phyloP scores from a whole-genome alignment of 2,797 vertebrate species.

The Microctenopoma lineatum region DNA sequence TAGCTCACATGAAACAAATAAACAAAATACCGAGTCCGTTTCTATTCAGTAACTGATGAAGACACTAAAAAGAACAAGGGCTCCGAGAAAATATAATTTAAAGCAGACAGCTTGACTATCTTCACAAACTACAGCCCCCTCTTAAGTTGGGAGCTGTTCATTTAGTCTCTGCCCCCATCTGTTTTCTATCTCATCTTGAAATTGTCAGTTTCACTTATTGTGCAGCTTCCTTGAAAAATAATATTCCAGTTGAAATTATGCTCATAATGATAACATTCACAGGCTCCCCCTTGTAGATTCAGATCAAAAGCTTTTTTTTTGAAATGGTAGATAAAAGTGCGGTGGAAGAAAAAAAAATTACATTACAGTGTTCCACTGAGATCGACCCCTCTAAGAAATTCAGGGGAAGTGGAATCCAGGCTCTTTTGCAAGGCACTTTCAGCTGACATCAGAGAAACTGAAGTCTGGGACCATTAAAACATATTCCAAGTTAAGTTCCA shows the following conservation, averaged over 20 bases:
- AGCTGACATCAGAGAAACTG: conserved; percentile 69
- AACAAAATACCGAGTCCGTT: conserved; percentile 44
- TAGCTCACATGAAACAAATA: conserved; percentile 42
- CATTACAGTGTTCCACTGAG: conserved; percentile 63
- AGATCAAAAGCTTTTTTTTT: conserved; percentile 70
- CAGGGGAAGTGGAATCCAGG: conserved; percentile 46
- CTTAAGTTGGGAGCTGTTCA: conserved; percentile 65
- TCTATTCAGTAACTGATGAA: conserved; percentile 53
- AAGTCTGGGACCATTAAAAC: conserved; percentile 69
- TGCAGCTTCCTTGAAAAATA: conserved; percentile 73
- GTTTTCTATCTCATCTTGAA: conserved; percentile 69
- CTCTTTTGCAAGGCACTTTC: conserved; percentile 51
- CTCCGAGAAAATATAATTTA: conserved; percentile 65
- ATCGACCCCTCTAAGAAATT: conserved; percentile 63
- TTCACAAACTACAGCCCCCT: conserved; percentile 61
- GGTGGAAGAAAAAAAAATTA: conserved; percentile 23
- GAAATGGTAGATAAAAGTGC: conserved; percentile 72
- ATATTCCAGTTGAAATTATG: conserved; percentile 73
- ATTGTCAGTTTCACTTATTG: conserved; percentile 77
- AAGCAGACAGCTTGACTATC: conserved; percentile 68
- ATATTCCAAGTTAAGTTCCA: conserved; percentile 44
- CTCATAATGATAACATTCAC: conserved; percentile 72
- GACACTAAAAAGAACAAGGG: conserved; percentile 55
- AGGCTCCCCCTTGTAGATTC: conserved; percentile 66
- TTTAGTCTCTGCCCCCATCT: conserved; percentile 73